Evolutionary conservation across 2,888 invertebrate species (phyloP).

Genomic region (Cordilura impudica): DNA sequence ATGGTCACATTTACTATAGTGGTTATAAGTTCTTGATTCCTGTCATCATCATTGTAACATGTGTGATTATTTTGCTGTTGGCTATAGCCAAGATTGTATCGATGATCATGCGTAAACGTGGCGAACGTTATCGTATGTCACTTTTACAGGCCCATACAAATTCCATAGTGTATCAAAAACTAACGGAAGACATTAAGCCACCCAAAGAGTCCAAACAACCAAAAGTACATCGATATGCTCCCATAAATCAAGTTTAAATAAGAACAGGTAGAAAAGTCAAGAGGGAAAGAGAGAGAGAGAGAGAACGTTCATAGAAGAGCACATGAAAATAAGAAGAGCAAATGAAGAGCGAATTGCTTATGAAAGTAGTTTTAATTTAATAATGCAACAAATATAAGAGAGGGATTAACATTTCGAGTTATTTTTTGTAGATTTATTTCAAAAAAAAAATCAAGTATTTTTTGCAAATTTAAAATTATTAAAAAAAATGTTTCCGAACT

Average conservation of each 20-base stretch:
- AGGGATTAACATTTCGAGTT: conserved; percentile 49
- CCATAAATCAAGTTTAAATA: conserved; percentile 79
- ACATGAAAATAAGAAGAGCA: conserved; percentile 7
- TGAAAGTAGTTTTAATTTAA: conserved; percentile 17
- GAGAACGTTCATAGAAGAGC: not conserved
- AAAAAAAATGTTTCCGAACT: conserved; percentile 5
- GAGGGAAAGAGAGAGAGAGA: not conserved
- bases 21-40: conserved; percentile 81
- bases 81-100: conserved; percentile 80
- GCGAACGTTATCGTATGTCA: conserved; percentile 78
- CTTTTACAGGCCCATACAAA: conserved; percentile 76
- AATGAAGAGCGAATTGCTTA: conserved; percentile 21
- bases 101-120: conserved; percentile 79
- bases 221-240: conserved; percentile 83
- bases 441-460: conserved; percentile 37
- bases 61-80: conserved; percentile 80
- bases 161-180: conserved; percentile 85
- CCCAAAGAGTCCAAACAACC: conserved; percentile 80
- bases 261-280: conserved; percentile 4
- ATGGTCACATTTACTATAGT: conserved; percentile 77
- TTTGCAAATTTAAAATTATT: not conserved
- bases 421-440: conserved; percentile 49
- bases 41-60: conserved; percentile 80
- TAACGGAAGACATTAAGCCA: conserved; percentile 86
- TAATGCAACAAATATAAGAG: conserved; percentile 44